phyloP scores from a whole-genome alignment of 2,888 invertebrate species.

The Anthophora plumipes region DNA sequence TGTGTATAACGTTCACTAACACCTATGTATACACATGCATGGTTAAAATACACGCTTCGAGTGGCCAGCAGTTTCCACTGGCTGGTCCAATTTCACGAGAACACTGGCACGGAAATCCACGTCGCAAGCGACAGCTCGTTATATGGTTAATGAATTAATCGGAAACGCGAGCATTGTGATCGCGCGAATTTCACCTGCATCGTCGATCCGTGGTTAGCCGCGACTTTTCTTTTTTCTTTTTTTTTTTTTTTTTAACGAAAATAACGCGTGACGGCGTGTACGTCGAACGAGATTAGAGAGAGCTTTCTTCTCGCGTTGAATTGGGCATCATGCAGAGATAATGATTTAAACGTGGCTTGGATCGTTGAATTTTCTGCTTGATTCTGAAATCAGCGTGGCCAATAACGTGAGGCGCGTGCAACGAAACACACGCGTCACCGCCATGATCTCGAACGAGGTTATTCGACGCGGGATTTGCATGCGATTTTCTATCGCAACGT shows the following conservation, averaged over 20 bases:
- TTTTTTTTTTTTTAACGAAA: conserved; percentile 9
- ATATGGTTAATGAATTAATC: conserved; percentile 47
- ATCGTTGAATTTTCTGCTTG: conserved; percentile 24
- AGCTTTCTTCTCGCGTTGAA: background rate
- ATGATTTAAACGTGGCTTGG: conserved; percentile 19
- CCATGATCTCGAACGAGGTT: background rate
- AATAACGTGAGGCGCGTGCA: background rate
- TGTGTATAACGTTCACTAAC: conserved; percentile 7
- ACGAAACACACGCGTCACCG: background rate
- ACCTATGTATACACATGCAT: no score
- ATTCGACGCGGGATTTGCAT: conserved; percentile 13
- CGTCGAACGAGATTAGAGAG: background rate
- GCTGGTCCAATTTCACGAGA: conserved; percentile 27
- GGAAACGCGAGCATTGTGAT: conserved; percentile 19
- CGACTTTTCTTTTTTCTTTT: no score
- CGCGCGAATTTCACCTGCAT: conserved; percentile 2
- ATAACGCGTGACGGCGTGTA: background rate
- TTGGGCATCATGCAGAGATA: conserved; percentile 8
- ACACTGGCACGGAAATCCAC: conserved; percentile 36
- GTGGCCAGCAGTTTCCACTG: conserved; percentile 37
- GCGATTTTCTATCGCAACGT: background rate
- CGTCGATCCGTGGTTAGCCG: background rate
- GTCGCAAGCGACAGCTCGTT: conserved; percentile 31
- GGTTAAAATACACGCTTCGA: conserved; percentile 33
- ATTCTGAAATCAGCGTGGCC: conserved; percentile 11